phyloP scores from a whole-genome alignment of 2,113 vertebrate species.

The Alethe diademata region DNA sequence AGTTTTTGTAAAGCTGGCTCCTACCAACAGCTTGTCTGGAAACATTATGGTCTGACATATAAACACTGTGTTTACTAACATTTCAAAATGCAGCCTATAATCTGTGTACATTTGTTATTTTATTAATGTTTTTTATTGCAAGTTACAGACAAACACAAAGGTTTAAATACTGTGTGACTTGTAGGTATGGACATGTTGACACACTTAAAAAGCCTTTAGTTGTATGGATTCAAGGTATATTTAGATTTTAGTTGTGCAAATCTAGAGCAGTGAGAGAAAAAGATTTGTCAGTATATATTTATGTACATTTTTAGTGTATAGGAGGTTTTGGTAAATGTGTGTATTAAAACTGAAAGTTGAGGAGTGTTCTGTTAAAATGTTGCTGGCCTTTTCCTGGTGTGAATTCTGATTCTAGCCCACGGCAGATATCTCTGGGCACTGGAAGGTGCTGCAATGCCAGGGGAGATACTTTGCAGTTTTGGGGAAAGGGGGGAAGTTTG shows the following conservation, averaged over 20 bases:
- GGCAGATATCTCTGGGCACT: not conserved
- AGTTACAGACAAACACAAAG: conserved; percentile 29
- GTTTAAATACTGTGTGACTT: conserved; percentile 14
- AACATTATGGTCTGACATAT: conserved; percentile 67
- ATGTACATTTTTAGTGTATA: conserved; percentile 1
- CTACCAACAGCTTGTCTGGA: conserved; percentile 67
- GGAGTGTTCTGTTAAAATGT: not conserved
- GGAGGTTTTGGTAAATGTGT: conserved; percentile 32
- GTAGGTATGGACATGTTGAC: conserved; percentile 24
- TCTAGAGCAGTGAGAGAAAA: not conserved
- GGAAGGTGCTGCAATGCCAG: not conserved
- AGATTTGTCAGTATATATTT: conserved; percentile 35
- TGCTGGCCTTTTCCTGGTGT: not conserved
- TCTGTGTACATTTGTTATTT: conserved; percentile 65
- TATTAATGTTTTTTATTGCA: conserved; percentile 67
- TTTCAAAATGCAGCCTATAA: conserved; percentile 75
- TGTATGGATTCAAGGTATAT: not conserved
- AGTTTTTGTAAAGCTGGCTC: conserved; percentile 32
- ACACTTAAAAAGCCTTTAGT: conserved; percentile 36
- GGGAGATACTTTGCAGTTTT: not conserved
- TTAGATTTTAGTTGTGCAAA: conserved; percentile 22
- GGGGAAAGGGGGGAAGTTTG: not conserved
- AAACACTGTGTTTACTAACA: conserved; percentile 78
- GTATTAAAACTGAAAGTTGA: not conserved
- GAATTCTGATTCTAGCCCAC: not conserved